Evolutionary conservation across 2,797 vertebrate species (phyloP), one percentile per base, ranked within the genome.

Genomic region (Podarcis lilfordi): DNA sequence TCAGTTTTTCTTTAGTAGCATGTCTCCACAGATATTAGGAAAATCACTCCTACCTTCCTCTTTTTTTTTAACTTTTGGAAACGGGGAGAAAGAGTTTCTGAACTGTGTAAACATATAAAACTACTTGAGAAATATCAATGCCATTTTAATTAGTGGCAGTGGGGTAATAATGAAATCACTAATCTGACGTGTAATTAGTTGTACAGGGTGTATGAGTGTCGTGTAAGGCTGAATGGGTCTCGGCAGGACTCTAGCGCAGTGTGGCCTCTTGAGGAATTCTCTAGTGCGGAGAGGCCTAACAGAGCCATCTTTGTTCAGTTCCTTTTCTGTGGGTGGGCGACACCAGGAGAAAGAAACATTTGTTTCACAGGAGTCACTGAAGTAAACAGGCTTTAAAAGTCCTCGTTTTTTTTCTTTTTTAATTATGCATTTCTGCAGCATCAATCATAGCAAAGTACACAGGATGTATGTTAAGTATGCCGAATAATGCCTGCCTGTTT

Each of bases 71-170:
- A 90, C 86, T 89, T 83, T 72, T 19, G 15, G 43, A 80, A 89
- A 59, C 59, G 61, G 89, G 91, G 83, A 50, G 10, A 0, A 85
- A 93, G 91, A 92, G 90, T 94, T 90, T 89, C 93, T 91, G 64
- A 95, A 92, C 93, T 92, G 75, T 92, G 91, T 96, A 96, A 97
- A 98, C 97, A 98, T 97, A 95, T 95, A 97, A 97, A 97, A 95
- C 97, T 98, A 98, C 98, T 98, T 98, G 97, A 97, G 97, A 96
- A 97, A 98, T 97, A 97, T 98, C 98, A 97, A 97, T 98, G 98
- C 97, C 97, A 97, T 98, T 98, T 98, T 98, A 98, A 98, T 98
- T 98, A 98, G 98, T 96, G 97, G 97, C 97, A 98, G 98, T 98
- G 97, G 96, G 96, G 96, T 97, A 98, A 98, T 98, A 98, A 99